These are phyloP conservation scores for Epirrita christyi DNA, from an alignment of 2,888 invertebrate genomes.

Conservation along the genomic window DNA sequence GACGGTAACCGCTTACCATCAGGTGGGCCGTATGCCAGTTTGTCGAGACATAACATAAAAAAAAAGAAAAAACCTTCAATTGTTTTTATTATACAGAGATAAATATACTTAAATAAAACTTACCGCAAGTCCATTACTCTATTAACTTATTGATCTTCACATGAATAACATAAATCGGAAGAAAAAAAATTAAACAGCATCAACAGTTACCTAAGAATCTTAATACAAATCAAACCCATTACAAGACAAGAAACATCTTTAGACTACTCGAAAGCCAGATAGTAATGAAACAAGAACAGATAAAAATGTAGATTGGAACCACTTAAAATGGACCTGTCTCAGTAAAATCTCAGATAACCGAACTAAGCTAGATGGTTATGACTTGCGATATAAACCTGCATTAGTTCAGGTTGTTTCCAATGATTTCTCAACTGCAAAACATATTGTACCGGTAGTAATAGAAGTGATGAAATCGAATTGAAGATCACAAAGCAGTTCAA, in stretches of 20 bases:
- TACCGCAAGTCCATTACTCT: too few relatives aligned
- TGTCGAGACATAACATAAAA: too few relatives aligned
- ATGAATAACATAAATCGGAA: too few relatives aligned
- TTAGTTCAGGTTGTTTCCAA: conserved; percentile 20
- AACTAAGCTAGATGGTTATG: conserved; percentile 48
- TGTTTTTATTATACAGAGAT: too few relatives aligned
- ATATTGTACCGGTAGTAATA: conserved; percentile 32
- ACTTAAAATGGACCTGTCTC: conserved; percentile 43
- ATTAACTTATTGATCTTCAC: too few relatives aligned
- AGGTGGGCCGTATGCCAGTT: too few relatives aligned
- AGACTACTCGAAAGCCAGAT: conserved; percentile 33
- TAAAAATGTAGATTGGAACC: conserved; percentile 34
- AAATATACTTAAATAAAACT: too few relatives aligned
- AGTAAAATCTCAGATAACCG: conserved; percentile 45
- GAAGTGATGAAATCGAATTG: conserved; percentile 41
- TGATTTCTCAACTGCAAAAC: conserved; percentile 22
- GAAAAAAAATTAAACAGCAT: conserved; percentile 1
- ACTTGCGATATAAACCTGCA: conserved; percentile 42
- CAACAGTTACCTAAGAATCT: conserved; percentile 22
- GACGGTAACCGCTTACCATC: too few relatives aligned
- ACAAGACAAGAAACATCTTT: conserved; percentile 28
- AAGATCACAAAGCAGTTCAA: conserved; percentile 42
- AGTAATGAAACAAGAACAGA: conserved; percentile 37
- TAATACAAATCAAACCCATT: conserved; percentile 29
- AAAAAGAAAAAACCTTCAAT: too few relatives aligned